Percentiles rank a stretch among this genome's conserved stretches.
These are phyloP conservation scores for Pimephales promelas DNA, from an alignment of 2,113 vertebrate genomes.

Conservation along the genomic window DNA sequence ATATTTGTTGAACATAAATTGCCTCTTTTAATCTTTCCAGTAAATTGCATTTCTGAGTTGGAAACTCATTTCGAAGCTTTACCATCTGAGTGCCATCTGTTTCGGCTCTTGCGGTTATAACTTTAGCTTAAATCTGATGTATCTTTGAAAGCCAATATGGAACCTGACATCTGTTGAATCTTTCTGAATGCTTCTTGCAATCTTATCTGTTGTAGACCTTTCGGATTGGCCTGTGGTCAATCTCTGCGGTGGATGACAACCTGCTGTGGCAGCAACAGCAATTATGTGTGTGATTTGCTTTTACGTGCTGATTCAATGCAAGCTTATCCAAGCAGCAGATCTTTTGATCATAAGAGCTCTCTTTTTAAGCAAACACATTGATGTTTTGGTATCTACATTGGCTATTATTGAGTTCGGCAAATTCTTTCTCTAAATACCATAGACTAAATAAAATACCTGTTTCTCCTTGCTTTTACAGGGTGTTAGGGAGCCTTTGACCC, in stretches of 20 bases:
- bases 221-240: background rate
- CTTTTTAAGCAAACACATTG: slow-evolving; percentile 59
- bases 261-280: background rate
- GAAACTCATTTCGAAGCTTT: background rate
- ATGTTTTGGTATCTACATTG: too few relatives aligned
- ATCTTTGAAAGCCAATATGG: slow-evolving; percentile 4
- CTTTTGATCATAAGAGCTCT: slow-evolving; percentile 15
- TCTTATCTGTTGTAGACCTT: slow-evolving; percentile 1
- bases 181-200: slow-evolving; percentile 16
- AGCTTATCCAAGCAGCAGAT: slow-evolving; percentile 7
- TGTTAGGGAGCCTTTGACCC: too few relatives aligned
- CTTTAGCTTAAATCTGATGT: slow-evolving; percentile 24
- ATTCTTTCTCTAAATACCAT: too few relatives aligned
- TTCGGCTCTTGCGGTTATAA: slow-evolving; percentile 4
- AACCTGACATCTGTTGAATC: slow-evolving; percentile 25
- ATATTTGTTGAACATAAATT: background rate
- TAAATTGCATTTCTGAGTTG: slow-evolving; percentile 37
- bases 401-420: background rate
- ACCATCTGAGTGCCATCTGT: slow-evolving; percentile 23
- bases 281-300: background rate
- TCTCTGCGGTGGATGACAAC: background rate
- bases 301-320: background rate
- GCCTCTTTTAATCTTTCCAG: background rate
- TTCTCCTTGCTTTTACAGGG: too few relatives aligned
- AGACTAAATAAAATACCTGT: too few relatives aligned